phyloP scores from a whole-genome alignment of 2,888 invertebrate genomes.

The Cerceris rybyensis region DNA sequence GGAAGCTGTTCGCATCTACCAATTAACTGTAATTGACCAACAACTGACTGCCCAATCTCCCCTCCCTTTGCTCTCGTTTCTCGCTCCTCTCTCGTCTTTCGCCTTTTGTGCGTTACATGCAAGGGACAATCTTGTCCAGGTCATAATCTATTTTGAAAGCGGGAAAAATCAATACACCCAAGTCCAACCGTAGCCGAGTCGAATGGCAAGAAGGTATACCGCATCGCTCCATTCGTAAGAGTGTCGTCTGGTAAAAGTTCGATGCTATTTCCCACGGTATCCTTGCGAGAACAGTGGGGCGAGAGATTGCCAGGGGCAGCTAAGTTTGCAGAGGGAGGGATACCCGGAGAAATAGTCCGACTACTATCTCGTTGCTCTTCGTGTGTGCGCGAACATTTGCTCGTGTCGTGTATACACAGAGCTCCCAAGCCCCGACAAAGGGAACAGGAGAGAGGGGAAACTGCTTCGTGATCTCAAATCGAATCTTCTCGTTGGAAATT shows the following conservation, averaged over 20 bases:
- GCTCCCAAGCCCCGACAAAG: too few species aligned
- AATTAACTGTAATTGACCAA: constrained; percentile 79
- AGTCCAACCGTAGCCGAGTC: constrained; percentile 7
- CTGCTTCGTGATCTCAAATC: constrained; percentile 61
- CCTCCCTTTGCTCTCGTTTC: constrained; percentile 46
- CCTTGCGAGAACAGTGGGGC: constrained; percentile 41
- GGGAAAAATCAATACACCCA: constrained; percentile 36
- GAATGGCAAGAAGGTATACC: constrained; percentile 43
- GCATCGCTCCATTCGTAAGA: constrained; percentile 62
- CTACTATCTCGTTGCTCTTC: background rate
- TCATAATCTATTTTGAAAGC: constrained; percentile 30
- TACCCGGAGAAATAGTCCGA: constrained; percentile 51
- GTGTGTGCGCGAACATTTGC: too few species aligned
- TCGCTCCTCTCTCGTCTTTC: constrained; percentile 14
- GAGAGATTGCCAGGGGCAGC: constrained; percentile 54
- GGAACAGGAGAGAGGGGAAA: constrained; percentile 61
- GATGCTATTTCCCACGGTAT: constrained; percentile 79
- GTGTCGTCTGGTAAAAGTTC: constrained; percentile 72
- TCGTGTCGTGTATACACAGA: constrained; percentile 24
- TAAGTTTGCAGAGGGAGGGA: constrained; percentile 45
- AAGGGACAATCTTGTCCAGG: background rate
- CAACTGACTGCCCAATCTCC: constrained; percentile 71
- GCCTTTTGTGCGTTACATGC: constrained; percentile 1
- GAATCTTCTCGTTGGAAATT: background rate
- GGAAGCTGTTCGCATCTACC: constrained; percentile 58